Evolutionary conservation across 2,797 vertebrate genomes (phyloP).

Genomic region (Petrocephalus sullivani): DNA sequence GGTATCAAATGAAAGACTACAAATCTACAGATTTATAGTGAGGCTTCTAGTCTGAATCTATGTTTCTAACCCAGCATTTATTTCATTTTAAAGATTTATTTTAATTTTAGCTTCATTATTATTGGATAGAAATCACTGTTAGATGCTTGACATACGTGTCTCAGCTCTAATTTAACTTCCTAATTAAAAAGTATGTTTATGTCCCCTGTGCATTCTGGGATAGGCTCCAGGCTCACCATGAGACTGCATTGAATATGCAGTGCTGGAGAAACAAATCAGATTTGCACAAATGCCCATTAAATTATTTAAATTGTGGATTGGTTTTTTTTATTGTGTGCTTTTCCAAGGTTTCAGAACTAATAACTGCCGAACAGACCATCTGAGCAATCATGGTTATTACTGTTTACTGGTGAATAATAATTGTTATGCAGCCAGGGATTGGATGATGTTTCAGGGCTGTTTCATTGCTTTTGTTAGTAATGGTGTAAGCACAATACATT

Average conservation of each 20-base stretch:
- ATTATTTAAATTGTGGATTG: no score
- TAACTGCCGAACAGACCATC: background rate
- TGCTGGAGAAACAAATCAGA: background rate
- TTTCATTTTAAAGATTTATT: background rate
- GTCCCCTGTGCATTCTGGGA: background rate
- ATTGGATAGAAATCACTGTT: background rate
- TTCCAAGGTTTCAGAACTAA: no score
- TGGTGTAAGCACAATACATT: background rate
- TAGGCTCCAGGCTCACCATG: background rate
- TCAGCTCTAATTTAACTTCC: background rate
- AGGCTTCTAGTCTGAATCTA: background rate
- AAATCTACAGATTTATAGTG: background rate
- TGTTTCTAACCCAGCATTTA: background rate
- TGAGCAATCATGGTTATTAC: background rate
- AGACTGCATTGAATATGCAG: background rate
- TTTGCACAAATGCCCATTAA: background rate
- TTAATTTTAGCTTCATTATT: background rate
- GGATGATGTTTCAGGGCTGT: background rate
- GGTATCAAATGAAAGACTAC: background rate
- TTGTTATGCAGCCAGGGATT: background rate
- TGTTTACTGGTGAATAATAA: background rate
- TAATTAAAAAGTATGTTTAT: background rate
- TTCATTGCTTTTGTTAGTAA: background rate
- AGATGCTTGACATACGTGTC: background rate
- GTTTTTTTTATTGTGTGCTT: no score